These are phyloP conservation scores for Drosophila sp. DNA, from an alignment of 1,140 invertebrate genomes.

Conservation along the genomic window DNA sequence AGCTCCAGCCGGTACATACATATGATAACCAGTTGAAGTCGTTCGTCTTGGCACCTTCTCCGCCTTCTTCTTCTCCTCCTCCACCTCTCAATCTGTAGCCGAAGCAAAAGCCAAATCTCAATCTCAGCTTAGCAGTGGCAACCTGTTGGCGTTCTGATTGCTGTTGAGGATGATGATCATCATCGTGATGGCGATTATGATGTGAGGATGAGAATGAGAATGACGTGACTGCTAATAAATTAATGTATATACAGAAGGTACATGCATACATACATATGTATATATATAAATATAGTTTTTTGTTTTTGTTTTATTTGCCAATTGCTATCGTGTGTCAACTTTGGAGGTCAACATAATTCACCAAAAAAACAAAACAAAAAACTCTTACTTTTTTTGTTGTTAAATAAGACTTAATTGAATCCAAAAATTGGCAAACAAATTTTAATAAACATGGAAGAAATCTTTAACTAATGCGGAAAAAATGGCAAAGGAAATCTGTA, in stretches of 20 bases:
- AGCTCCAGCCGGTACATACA: constrained; percentile 23
- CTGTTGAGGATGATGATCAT: constrained; percentile 12
- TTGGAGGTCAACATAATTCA: constrained; percentile 56
- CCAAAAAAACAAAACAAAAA: constrained; percentile 47
- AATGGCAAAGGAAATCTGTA: not conserved
- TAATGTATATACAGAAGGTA: constrained; percentile 52
- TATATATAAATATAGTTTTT: not conserved
- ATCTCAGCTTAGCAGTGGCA: constrained; percentile 57
- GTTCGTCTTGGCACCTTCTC: constrained; percentile 1
- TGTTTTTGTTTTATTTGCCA: constrained; percentile 18
- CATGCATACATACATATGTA: not conserved
- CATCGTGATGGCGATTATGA: not conserved
- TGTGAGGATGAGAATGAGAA: constrained; percentile 29
- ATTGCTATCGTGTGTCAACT: constrained; percentile 71
- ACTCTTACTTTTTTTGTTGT: constrained; percentile 36
- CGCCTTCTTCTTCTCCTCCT: not conserved
- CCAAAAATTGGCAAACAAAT: constrained; percentile 45
- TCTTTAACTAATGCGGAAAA: constrained; percentile 12
- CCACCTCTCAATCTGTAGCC: constrained; percentile 6
- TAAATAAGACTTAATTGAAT: constrained; percentile 72
- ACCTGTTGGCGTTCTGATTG: constrained; percentile 63
- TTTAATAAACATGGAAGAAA: constrained; percentile 11
- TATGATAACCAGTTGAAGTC: constrained; percentile 70
- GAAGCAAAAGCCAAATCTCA: constrained; percentile 27
- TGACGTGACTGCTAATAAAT: constrained; percentile 80